Evolutionary conservation across 2,888 invertebrate genomes (phyloP), one percentile per base, ranked within the genome.

Genomic region (Campoplex capitator): DNA sequence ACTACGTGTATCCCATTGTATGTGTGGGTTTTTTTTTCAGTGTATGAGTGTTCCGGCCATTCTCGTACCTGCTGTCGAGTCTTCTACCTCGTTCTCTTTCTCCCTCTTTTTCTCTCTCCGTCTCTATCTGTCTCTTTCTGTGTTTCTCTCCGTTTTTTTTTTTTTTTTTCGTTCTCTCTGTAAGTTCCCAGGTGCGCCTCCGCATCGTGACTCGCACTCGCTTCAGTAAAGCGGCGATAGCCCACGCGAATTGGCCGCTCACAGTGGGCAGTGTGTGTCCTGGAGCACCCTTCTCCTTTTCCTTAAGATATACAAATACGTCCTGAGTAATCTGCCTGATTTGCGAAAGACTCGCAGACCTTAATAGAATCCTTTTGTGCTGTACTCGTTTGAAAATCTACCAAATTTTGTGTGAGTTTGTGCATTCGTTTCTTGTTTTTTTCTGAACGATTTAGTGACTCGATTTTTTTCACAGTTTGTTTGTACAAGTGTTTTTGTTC

Each of bases 181-280:
- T 75, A 28, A 84, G 77, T 58, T 87, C 90, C 90, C 91, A 92
- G 92, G 91, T 92, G 91, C 90, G 91, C 91, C 91, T 87, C 89
- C 90, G 84, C 86, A 87, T 84, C 88, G 88, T 83, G 87, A 88
- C 88, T 89, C 85, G 89, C 90, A 88, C 88, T 89, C 85, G 81
- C 54, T 74, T 91, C 91, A 90, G 92, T 92, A 91, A 88, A 90
- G 88, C 89, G 86, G 92, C 89, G 90, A 74, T 85, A 89, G 87
- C 88, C 88, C 88, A 88, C 88, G 89, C 89, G 88, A 89, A 86
- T 86, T 74, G 88, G 82, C 88, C 85, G 83, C 71, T 84, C 82
- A 54, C 71, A 65, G 84, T 84, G 84, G 82, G 62, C 84, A 65
- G 79, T 85, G 70, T 68, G 78, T 79, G 82, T 87, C 79, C 85